A percentile compares a stretch with the other conserved stretches of the same genome.
phyloP scores from a whole-genome alignment of 2,113 vertebrate genomes.

The Myrmecobius fasciatus region DNA sequence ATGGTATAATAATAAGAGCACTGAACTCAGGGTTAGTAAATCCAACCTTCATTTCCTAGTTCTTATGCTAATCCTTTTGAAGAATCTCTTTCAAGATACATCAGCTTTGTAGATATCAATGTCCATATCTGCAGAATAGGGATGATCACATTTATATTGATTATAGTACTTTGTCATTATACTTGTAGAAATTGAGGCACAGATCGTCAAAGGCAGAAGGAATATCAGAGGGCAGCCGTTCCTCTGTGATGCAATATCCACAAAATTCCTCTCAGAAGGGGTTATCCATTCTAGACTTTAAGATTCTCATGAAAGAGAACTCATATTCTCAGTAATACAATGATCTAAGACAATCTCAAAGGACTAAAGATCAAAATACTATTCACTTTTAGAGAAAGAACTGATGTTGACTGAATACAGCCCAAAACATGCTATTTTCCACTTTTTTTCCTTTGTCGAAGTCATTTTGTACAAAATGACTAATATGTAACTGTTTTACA shows the following conservation, averaged over 20 bases:
- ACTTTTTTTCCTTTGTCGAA: too few relatives aligned
- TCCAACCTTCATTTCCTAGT: not conserved
- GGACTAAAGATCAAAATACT: too few relatives aligned
- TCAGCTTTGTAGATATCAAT: not conserved
- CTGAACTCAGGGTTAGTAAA: not conserved
- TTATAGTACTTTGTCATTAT: not conserved
- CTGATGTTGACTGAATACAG: too few relatives aligned
- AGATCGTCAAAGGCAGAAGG: not conserved
- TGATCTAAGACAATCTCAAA: too few relatives aligned
- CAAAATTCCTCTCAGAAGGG: not conserved
- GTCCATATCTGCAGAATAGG: not conserved
- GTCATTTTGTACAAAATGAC: too few relatives aligned
- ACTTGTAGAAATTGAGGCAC: not conserved
- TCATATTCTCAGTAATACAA: too few relatives aligned
- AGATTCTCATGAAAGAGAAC: not conserved
- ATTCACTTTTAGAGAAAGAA: too few relatives aligned
- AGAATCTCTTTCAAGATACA: not conserved
- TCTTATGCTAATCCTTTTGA: not conserved
- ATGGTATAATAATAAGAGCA: not conserved
- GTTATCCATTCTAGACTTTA: not conserved
- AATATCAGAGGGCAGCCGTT: not conserved
- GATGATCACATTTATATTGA: not conserved
- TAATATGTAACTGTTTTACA: too few relatives aligned
- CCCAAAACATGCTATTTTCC: too few relatives aligned
- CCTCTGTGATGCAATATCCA: not conserved